phyloP scores from a whole-genome alignment of 2,797 vertebrate genomes.

The Gymnothorax javanicus region DNA sequence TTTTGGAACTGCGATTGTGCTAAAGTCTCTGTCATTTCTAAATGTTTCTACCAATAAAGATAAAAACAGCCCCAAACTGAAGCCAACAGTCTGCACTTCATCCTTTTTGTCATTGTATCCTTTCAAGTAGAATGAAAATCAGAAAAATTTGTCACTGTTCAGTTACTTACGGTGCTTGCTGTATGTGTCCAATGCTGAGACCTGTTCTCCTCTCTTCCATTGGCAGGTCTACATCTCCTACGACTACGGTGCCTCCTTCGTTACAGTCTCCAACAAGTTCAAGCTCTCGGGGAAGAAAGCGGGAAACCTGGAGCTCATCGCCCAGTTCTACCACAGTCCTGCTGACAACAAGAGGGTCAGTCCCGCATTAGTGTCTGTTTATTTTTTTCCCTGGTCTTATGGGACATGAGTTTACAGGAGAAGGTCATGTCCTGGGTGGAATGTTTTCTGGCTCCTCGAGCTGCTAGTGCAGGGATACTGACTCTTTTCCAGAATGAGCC shows the following conservation, averaged over 20 bases:
- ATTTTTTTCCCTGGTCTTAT: neutral
- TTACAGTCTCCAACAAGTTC: constrained; percentile 82
- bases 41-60: too few relatives aligned
- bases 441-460: neutral
- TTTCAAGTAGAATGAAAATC: too few relatives aligned
- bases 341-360: constrained; percentile 92
- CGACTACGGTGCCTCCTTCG: constrained; percentile 88
- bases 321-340: constrained; percentile 98
- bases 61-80: too few relatives aligned
- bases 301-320: constrained; percentile 79
- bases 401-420: neutral
- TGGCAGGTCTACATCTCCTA: constrained; percentile 91
- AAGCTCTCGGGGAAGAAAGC: constrained; percentile 67
- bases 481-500: too few relatives aligned
- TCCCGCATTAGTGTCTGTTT: neutral
- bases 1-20: too few relatives aligned
- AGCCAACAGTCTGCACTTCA: too few relatives aligned
- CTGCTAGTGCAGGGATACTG: too few relatives aligned
- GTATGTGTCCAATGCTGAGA: neutral
- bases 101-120: too few relatives aligned
- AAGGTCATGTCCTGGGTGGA: neutral
- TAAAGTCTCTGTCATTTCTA: too few relatives aligned
- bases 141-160: too few relatives aligned
- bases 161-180: neutral
- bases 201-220: neutral